phyloP scores from a whole-genome alignment of 2,888 invertebrate species.

The Poecilus cupreus region DNA sequence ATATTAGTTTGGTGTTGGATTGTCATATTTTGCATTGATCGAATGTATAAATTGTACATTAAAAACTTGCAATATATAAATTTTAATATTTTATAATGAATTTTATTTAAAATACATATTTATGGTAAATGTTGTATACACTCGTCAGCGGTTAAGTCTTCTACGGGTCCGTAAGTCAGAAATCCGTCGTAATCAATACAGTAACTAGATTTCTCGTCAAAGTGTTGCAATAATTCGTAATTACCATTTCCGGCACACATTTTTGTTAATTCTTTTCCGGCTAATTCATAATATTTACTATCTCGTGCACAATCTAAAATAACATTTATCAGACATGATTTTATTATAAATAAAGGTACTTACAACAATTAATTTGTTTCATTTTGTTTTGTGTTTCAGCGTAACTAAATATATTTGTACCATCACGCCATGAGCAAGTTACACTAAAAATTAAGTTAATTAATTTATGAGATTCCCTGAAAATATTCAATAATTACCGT shows the following conservation, averaged over 20 bases:
- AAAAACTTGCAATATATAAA: conserved; percentile 38
- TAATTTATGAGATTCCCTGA: not conserved
- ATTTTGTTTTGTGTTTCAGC: not conserved
- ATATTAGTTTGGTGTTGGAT: conserved; percentile 53
- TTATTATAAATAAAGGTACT: conserved; percentile 68
- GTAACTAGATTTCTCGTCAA: conserved; percentile 73
- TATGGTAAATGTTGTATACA: conserved; percentile 55
- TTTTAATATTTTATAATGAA: conserved; percentile 44
- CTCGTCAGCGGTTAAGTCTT: not conserved
- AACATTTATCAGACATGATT: not conserved
- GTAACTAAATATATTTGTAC: conserved; percentile 74
- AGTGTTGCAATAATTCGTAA: conserved; percentile 75
- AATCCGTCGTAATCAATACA: conserved; percentile 80
- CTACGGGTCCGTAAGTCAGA: conserved; percentile 66
- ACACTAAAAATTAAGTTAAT: conserved; percentile 71
- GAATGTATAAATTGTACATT: conserved; percentile 51
- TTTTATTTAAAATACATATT: conserved; percentile 28
- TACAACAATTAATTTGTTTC: conserved; percentile 76
- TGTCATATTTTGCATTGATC: conserved; percentile 39
- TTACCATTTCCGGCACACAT: conserved; percentile 77
- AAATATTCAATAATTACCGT: conserved; percentile 72
- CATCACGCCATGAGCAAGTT: conserved; percentile 78
- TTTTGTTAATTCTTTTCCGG: conserved; percentile 73
- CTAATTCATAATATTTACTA: conserved; percentile 73
- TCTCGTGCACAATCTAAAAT: conserved; percentile 80